These are phyloP conservation scores for Sciurus carolinensis DNA, from an alignment of 2,797 vertebrate genomes.

Conservation along the genomic window DNA sequence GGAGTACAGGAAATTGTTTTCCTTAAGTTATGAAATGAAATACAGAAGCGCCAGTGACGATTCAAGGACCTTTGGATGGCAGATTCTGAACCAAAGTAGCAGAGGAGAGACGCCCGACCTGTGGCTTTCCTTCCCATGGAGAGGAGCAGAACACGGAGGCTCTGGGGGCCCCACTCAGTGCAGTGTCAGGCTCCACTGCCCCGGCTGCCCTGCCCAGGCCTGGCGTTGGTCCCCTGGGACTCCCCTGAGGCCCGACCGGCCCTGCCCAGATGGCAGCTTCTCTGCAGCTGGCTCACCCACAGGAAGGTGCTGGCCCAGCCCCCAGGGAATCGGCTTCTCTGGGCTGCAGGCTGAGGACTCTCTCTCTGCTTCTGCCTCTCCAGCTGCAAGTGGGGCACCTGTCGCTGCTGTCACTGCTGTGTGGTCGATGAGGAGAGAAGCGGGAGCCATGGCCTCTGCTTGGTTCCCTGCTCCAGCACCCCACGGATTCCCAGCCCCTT, in stretches of 20 bases:
- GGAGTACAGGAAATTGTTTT: not conserved
- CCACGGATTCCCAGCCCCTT: not conserved
- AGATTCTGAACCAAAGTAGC: not conserved
- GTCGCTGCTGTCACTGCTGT: not conserved
- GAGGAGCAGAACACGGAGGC: not conserved
- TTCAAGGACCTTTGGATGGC: not conserved
- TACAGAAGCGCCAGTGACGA: not conserved
- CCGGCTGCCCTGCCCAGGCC: too few relatives aligned
- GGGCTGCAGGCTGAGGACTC: too few relatives aligned
- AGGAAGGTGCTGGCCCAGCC: not conserved
- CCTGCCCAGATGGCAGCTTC: fast-evolving
- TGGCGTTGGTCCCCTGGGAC: not conserved
- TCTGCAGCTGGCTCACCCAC: not conserved
- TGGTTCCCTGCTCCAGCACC: not conserved
- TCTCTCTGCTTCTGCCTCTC: not conserved
- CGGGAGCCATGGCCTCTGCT: not conserved
- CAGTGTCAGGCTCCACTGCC: not conserved
- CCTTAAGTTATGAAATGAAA: not conserved
- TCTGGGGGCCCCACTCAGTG: fast-evolving
- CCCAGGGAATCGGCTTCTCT: not conserved
- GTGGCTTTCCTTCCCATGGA: not conserved
- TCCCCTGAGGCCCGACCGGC: not conserved
- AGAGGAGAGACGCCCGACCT: not conserved
- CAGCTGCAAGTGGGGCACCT: not conserved
- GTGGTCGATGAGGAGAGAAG: not conserved